These are phyloP conservation scores for Lophochroa leadbeateri DNA, from an alignment of 2,113 vertebrate genomes.

Conservation along the genomic window DNA sequence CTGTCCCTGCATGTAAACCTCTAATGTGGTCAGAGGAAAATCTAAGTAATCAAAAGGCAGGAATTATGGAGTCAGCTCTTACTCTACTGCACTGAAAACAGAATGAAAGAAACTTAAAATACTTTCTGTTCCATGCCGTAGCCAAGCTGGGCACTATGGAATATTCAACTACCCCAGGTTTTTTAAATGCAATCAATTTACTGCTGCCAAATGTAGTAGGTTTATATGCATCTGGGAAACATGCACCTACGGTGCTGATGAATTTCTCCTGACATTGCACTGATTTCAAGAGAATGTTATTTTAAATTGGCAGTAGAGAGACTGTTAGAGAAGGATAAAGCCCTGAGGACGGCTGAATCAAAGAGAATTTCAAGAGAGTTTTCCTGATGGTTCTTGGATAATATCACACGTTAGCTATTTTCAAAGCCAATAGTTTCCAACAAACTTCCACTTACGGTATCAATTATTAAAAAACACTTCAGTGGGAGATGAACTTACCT, in stretches of 20 bases:
- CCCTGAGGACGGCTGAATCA: conserved; percentile 58
- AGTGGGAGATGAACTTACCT: conserved; percentile 56
- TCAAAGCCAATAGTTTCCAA: conserved; percentile 68
- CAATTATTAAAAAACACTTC: conserved; percentile 67
- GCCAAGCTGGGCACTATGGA: conserved; percentile 20
- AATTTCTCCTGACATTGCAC: conserved; percentile 66
- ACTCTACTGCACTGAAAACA: background rate
- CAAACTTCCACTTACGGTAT: conserved; percentile 63
- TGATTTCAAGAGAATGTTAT: conserved; percentile 67
- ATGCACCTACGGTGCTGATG: conserved; percentile 47
- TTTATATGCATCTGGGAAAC: conserved; percentile 62
- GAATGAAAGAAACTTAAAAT: background rate
- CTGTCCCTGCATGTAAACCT: background rate
- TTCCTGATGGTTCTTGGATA: conserved; percentile 67
- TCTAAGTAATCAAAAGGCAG: background rate
- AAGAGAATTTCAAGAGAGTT: conserved; percentile 69
- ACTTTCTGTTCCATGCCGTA: conserved; percentile 24
- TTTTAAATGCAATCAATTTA: conserved; percentile 67
- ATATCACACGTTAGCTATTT: conserved; percentile 66
- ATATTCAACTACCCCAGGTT: conserved; percentile 51
- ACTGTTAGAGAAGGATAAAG: conserved; percentile 49
- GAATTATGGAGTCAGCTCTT: background rate
- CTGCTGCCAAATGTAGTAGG: conserved; percentile 54
- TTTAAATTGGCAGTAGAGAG: conserved; percentile 68
- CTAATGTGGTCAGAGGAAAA: background rate